phyloP scores from a whole-genome alignment of 2,888 invertebrate genomes.

The Lycocerus yunnanus region DNA sequence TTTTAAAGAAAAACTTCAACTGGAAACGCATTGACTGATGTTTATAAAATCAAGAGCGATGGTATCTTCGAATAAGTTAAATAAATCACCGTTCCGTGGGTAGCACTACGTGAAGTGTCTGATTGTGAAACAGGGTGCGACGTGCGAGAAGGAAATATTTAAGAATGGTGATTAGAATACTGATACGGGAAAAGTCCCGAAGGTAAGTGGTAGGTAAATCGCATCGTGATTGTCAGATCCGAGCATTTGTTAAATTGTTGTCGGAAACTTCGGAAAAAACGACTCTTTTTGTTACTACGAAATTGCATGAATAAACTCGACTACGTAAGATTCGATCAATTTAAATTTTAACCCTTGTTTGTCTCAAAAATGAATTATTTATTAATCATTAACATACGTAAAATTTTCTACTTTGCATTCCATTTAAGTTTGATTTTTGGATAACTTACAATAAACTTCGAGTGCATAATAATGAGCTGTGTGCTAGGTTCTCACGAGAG shows the following conservation, averaged over 20 bases:
- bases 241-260: constrained; percentile 11
- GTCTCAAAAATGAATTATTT: not conserved
- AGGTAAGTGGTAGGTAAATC: constrained; percentile 5
- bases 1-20: not conserved
- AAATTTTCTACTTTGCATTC: not conserved
- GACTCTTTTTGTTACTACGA: constrained; percentile 4
- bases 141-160: constrained; percentile 13
- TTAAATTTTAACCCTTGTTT: not conserved
- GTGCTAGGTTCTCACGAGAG: not conserved
- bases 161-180: constrained; percentile 16
- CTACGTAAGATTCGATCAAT: not conserved
- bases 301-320: not conserved
- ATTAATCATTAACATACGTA: not conserved
- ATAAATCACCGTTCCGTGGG: constrained; percentile 14
- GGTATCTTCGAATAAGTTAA: constrained; percentile 18
- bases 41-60: constrained; percentile 13
- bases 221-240: constrained; percentile 8
- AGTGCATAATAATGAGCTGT: not conserved
- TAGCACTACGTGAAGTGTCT: not conserved
- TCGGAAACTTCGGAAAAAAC: constrained; percentile 11
- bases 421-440: not conserved
- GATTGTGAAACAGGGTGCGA: constrained; percentile 17
- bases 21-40: not conserved
- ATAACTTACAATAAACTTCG: not conserved
- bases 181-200: constrained; percentile 11